phyloP scores from a whole-genome alignment of 2,888 invertebrate genomes.

The Drosophila lutescens region DNA sequence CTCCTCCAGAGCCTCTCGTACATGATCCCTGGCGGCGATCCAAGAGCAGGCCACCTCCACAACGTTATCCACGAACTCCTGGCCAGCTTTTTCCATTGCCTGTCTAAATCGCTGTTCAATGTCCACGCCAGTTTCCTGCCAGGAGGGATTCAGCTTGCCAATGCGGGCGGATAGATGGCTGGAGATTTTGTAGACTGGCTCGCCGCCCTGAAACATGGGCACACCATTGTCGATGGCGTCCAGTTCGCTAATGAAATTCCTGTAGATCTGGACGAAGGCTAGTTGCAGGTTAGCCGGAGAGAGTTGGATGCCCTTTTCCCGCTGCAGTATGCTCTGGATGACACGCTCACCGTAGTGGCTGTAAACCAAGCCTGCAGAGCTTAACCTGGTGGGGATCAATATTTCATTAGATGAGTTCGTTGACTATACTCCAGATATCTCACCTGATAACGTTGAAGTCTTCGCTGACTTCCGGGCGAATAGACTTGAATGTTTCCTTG shows the following conservation, averaged over 20 bases:
- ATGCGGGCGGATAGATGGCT: slow-evolving; percentile 92
- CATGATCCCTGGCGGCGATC: slow-evolving; percentile 93
- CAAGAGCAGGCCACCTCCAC: slow-evolving; percentile 88
- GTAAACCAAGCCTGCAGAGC: slow-evolving; percentile 97
- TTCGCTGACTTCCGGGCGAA: slow-evolving; percentile 87
- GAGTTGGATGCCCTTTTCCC: slow-evolving; percentile 84
- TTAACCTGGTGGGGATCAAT: slow-evolving; percentile 87
- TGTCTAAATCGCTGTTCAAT: slow-evolving; percentile 87
- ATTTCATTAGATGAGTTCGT: not conserved
- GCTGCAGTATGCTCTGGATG: slow-evolving; percentile 86
- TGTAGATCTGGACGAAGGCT: slow-evolving; percentile 91
- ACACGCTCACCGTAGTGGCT: slow-evolving; percentile 94
- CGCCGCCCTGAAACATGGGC: slow-evolving; percentile 90
- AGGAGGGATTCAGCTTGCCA: slow-evolving; percentile 91
- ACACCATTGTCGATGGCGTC: slow-evolving; percentile 99
- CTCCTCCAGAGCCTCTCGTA: slow-evolving; percentile 89
- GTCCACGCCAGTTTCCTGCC: slow-evolving; percentile 88
- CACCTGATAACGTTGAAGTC: slow-evolving; percentile 86
- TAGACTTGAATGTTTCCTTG: slow-evolving; percentile 87
- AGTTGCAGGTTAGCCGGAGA: slow-evolving; percentile 85
- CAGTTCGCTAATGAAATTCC: slow-evolving; percentile 94
- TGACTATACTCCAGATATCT: not conserved
- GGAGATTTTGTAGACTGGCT: slow-evolving; percentile 90
- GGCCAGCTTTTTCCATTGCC: slow-evolving; percentile 91
- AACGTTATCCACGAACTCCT: slow-evolving; percentile 91